Conservation (phyloP, 2,888 invertebrate genomes). For the Ennomos fuscantarius region DNA sequence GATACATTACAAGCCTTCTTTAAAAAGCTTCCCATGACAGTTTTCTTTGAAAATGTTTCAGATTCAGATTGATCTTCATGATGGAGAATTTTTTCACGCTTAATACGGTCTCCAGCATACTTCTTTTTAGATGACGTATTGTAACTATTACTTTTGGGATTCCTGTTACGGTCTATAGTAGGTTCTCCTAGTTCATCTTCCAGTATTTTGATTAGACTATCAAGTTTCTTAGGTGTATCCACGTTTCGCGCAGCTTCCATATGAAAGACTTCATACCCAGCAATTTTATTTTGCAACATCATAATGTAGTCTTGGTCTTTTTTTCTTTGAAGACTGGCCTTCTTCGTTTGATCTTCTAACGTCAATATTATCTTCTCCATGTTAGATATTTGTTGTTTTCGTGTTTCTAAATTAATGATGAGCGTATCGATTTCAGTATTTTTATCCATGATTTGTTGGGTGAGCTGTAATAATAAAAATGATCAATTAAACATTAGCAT, state of each 20-base stretch:
- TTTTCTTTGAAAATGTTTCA: conserved; percentile 56
- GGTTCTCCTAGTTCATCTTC: conserved; percentile 70
- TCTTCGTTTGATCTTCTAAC: conserved; percentile 66
- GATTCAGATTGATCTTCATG: conserved; percentile 42
- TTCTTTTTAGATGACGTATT: conserved; percentile 39
- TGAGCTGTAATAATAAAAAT: conserved; percentile 51
- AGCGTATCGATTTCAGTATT: conserved; percentile 67
- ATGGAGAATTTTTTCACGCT: conserved; percentile 41
- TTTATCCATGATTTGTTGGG: conserved; percentile 62
- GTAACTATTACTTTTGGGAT: conserved; percentile 39
- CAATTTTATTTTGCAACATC: conserved; percentile 58
- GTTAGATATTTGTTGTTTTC: conserved; percentile 63
- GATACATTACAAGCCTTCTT: conserved; percentile 53
- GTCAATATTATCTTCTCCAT: conserved; percentile 72
- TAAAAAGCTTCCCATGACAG: conserved; percentile 52
- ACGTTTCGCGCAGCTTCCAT: conserved; percentile 47
- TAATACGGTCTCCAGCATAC: conserved; percentile 39
- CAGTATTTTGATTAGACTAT: conserved; percentile 70
- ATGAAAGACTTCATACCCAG: conserved; percentile 54
- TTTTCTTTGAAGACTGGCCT: conserved; percentile 54
- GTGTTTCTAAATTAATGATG: conserved; percentile 53
- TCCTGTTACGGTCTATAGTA: conserved; percentile 46
- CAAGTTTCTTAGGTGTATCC: conserved; percentile 63
- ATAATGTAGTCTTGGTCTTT: conserved; percentile 63
- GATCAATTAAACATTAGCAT: not conserved